Evolutionary conservation across 2,113 vertebrate species (phyloP).

Genomic region (Atlantisia rogersi): DNA sequence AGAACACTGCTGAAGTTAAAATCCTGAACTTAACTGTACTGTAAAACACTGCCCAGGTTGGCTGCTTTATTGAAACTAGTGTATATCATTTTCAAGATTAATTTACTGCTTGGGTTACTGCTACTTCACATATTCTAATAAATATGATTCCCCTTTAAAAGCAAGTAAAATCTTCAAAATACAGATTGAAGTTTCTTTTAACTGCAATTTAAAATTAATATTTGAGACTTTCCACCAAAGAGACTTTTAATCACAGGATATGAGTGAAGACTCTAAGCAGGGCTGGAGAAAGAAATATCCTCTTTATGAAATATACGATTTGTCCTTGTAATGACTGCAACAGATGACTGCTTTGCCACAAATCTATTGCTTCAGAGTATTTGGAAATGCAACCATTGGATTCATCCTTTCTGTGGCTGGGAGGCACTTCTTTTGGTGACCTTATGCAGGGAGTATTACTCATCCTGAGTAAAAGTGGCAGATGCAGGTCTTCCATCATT

Average conservation of each 20-base stretch:
- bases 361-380: not conserved
- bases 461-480: not conserved
- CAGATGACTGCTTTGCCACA: not conserved
- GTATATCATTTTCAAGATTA: slow-evolving; percentile 2
- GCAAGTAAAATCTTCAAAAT: not conserved
- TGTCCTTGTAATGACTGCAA: not conserved
- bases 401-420: not conserved
- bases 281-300: not conserved
- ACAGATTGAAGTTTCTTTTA: not conserved
- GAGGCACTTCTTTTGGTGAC: not conserved
- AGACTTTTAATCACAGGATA: not conserved
- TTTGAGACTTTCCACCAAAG: not conserved
- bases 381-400: not conserved
- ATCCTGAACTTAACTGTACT: not conserved
- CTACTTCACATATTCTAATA: slow-evolving; percentile 20
- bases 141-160: not conserved
- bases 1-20: slow-evolving; percentile 4
- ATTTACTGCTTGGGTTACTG: not conserved
- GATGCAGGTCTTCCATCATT: not conserved
- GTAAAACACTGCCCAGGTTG: not conserved
- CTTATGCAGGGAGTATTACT: not conserved
- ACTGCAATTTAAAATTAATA: not conserved
- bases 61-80: not conserved
- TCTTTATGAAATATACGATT: not conserved
- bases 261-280: not conserved